Percentiles rank a stretch among this genome's conserved stretches.
Evolutionary conservation across 2,113 vertebrate genomes (phyloP).

Genomic region (Calypte anna): DNA sequence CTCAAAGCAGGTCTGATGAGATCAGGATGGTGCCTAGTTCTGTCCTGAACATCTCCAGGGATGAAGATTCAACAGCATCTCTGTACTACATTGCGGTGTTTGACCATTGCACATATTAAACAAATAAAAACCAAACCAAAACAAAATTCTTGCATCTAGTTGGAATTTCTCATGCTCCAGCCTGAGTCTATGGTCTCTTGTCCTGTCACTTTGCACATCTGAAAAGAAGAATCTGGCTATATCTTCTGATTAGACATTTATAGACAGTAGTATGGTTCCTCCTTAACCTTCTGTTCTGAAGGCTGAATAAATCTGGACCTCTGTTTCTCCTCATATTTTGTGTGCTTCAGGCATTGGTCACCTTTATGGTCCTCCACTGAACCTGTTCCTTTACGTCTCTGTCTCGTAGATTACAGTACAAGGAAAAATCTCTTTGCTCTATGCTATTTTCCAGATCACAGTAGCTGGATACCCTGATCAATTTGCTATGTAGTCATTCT

Average conservation of each 20-base stretch:
- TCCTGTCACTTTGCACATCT: neutral
- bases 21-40: neutral
- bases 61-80: neutral
- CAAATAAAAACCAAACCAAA: neutral
- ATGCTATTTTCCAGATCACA: neutral
- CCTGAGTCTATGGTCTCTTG: neutral
- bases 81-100: neutral
- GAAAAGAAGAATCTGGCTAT: neutral
- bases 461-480: neutral
- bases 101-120: neutral
- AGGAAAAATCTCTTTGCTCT: neutral
- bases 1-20: neutral
- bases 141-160: neutral
- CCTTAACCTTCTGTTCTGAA: neutral
- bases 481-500: neutral
- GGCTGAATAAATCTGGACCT: neutral
- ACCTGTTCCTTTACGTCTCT: neutral
- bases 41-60: neutral
- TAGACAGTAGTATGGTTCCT: fast-evolving
- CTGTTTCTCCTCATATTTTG: neutral
- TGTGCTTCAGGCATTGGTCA: neutral
- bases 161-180: neutral
- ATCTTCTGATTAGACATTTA: neutral
- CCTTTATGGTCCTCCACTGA: neutral
- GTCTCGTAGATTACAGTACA: neutral